phyloP scores from a whole-genome alignment of 30 jellyfish, hydroid and myxozoan genomes.

The Aurelia sp. region DNA sequence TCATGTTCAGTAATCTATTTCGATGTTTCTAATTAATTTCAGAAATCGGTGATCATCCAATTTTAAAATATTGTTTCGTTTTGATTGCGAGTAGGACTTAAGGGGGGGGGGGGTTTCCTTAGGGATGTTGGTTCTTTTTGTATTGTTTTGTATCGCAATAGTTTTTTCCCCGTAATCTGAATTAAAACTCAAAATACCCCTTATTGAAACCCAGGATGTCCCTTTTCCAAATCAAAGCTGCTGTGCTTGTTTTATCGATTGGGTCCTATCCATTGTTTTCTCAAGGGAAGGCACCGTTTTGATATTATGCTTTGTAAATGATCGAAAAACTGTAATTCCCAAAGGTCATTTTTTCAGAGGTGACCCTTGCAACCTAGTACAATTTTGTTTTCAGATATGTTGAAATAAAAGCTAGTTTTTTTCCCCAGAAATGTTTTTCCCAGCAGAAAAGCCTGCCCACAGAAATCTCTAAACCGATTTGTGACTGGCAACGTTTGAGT shows the following conservation, averaged over 20 bases:
- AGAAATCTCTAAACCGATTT: too few relatives aligned
- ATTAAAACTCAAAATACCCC: neutral
- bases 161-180: neutral
- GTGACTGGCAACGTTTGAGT: slow-evolving; percentile 14
- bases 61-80: neutral
- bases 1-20: neutral
- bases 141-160: neutral
- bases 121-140: slow-evolving; percentile 16
- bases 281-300: neutral
- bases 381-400: neutral
- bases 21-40: slow-evolving; percentile 8
- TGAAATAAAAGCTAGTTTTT: too few relatives aligned
- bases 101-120: neutral
- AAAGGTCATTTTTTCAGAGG: slow-evolving; percentile 14
- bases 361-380: slow-evolving; percentile 21
- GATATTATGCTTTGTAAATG: neutral
- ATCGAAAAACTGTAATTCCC: neutral
- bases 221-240: neutral
- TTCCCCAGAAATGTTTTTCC: too few relatives aligned
- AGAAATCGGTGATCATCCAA: slow-evolving; percentile 32
- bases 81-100: slow-evolving; percentile 39
- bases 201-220: too few relatives aligned
- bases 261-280: neutral
- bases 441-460: too few relatives aligned
- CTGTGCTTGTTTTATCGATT: slow-evolving; percentile 12